These are phyloP conservation scores for Lutjanus argentimaculatus DNA, from an alignment of 2,797 vertebrate genomes.

Conservation along the genomic window DNA sequence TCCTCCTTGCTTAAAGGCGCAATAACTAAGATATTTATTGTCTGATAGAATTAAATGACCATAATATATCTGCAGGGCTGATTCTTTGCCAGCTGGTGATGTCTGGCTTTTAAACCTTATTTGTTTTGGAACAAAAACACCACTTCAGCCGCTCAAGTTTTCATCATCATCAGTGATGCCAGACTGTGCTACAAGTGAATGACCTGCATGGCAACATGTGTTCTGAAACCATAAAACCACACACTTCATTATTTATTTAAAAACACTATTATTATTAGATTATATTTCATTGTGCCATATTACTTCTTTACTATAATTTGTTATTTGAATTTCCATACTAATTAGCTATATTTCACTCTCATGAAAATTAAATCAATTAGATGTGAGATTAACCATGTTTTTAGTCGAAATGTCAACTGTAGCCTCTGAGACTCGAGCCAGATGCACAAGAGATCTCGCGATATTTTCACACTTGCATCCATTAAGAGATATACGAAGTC, in stretches of 20 bases:
- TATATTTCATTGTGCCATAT: background rate
- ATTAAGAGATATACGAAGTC: too few species aligned
- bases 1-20: slow-evolving; percentile 45
- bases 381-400: too few species aligned
- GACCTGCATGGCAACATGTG: slow-evolving; percentile 14
- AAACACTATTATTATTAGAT: background rate
- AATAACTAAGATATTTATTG: slow-evolving; percentile 60
- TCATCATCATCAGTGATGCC: slow-evolving; percentile 20
- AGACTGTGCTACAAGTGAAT: slow-evolving; percentile 12
- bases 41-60: slow-evolving; percentile 56
- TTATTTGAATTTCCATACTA: background rate
- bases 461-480: too few species aligned
- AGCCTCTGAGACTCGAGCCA: too few species aligned
- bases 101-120: slow-evolving; percentile 53
- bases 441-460: too few species aligned
- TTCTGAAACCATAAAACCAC: slow-evolving; percentile 4
- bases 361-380: background rate
- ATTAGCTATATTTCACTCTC: background rate
- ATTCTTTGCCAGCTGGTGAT: slow-evolving; percentile 43
- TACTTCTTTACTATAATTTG: background rate
- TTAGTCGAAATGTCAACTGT: too few species aligned
- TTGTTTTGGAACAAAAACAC: slow-evolving; percentile 57
- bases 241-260: background rate
- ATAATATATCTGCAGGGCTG: slow-evolving; percentile 43
- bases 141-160: slow-evolving; percentile 23